Base-by-base conservation (phyloP, 2,113 vertebrate genomes). In the Monopterus albus region DNA sequence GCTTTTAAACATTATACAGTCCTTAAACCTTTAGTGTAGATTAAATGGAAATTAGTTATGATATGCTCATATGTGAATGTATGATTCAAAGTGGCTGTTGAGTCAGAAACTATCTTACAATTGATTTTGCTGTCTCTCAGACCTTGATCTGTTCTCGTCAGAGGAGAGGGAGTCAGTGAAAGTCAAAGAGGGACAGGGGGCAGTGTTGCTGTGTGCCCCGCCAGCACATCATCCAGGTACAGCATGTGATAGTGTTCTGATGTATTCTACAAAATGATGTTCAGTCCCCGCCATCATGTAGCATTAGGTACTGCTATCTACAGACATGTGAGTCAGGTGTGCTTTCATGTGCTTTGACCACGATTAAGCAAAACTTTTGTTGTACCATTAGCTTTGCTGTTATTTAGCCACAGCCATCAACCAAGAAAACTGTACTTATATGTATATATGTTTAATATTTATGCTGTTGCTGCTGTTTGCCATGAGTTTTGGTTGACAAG, bases 141-240 rank as follows among this genome's bases (percentile, higher is more conserved):
- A 97, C 82, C 92, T 99, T 3, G 96, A 99, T 83, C 93, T 95
- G 33, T 99, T 99, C 85, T 95, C 96, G 10, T 95, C 95, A 0
- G 98, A 99, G 53, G 97, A 98, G 35, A 94, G 96, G 36, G 92
- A 93, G 13, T 93, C 95, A 1, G 97, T 99, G 72, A 85, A 87
- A 52, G 93, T 98, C 4, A 95, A 94, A 68, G 96, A 97, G 86
- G 97, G 97, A 14, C 95, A 96, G 71, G 97, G 97, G 26, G 95
- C 94, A 6, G 95, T 98, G 33, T 92, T 99, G 75, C 94, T 99
- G 42, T 99, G 98, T 53, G 95, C 94, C 1, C 94, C 97, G 5
- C 98, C 97, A 1, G 93, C 93, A 49, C 97, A 97, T 81, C 95
- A 92, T 58, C 97, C 98, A 96, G 96, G 98, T 99, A 92, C 47